Evolutionary conservation across 1,140 invertebrate species (phyloP), one percentile per base, ranked within the genome.

Genomic region (Ostrea edulis): DNA sequence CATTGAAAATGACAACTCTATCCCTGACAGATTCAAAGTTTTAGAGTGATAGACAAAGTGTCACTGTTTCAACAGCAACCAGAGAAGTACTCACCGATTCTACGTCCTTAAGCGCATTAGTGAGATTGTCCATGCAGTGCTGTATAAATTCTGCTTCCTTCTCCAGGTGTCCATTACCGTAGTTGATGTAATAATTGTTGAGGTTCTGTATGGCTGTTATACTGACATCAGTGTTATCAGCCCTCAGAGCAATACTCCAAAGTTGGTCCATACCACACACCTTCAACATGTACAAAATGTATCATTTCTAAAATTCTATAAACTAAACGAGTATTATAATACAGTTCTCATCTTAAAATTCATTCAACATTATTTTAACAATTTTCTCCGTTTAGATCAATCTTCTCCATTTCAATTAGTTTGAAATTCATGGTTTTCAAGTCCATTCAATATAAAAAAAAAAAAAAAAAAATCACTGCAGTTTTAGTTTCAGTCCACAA

Each of bases 151-250:
- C 98, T 87, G 97, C 97, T 94, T 99, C 98, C 90, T 98, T 97
- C 86, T 98, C 97, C 44, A 98, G 93, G 11, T 92, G 90, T 51
- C 94, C 94, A 89, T 93, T 93, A 84, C 95, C 95, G 87, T 93
- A 97, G 44, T 97, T 97, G 96, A 98, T 98, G 94, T 98, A 99
- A 93, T 98, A 98, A 91, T 97, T 97, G 93, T 98, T 99, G 54
- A 99, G 95, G 93, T 98, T 98, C 93, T 98, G 97, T 87, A 98
- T 99, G 0, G 98, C 98, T 8, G 98, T 97, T 96, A 98, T 97
- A 89, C 97, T 98, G 0, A 99, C 98, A 94, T 99, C 98, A 58
- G 97, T 98, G 93, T 97, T 98, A 89, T 97, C 97, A 0, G 98
- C 98, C 89, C 97, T 96, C 0, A 99, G 95, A 0, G 98, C 98